Base-by-base conservation (phyloP, 2,797 vertebrate species). In the Neosilurus mollespiculum region DNA sequence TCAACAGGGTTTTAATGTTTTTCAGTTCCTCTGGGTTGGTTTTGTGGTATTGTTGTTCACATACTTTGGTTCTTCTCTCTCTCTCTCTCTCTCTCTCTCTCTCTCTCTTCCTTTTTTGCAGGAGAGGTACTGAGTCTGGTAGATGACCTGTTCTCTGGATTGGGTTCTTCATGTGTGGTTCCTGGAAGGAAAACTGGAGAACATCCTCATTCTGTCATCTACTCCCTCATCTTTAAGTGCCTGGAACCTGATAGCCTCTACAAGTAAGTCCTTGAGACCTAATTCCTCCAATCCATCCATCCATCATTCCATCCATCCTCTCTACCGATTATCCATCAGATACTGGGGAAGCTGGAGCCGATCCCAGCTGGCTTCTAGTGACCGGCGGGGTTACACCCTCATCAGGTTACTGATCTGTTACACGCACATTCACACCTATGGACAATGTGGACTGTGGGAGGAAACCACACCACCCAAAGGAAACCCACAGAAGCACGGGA, bases 151-250 rank as follows among this genome's bases (percentile, higher is more conserved):
- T 96, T 99, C 87, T 97, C 97, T n/a, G 98, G 97, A 88, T 91
- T 98, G 89, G 95, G 96, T 49, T 98, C 97, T 0, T 94, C 97
- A 22, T 99, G 98, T 16, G 96, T 99, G 82, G 95, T 97, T 84
- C 96, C 97, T 1, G 97, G 98, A 53, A 95, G 93, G 86, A 96
- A 95, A 90, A 95, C 91, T 0, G 95, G 94, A 81, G 97, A 98
- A 14, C 92, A 93, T 88, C 94, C 96, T 77, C 96, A 98, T 85
- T 93, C 94, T 83, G 93, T 93, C 86, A 91, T 98, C 83, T 99
- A 99, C 85, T 97, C 98, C 0, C 95, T 99, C 90, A 96, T 99
- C 92, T 99, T 99, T 95, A 99, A 98, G 95, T 99, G 98, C 93
- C 94, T 99, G 95, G 98, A 99, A 89, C 96, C 98, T 0, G 98